Evolutionary conservation across 2,797 vertebrate species (phyloP).

Genomic region (Pteronotus mesoamericanus): DNA sequence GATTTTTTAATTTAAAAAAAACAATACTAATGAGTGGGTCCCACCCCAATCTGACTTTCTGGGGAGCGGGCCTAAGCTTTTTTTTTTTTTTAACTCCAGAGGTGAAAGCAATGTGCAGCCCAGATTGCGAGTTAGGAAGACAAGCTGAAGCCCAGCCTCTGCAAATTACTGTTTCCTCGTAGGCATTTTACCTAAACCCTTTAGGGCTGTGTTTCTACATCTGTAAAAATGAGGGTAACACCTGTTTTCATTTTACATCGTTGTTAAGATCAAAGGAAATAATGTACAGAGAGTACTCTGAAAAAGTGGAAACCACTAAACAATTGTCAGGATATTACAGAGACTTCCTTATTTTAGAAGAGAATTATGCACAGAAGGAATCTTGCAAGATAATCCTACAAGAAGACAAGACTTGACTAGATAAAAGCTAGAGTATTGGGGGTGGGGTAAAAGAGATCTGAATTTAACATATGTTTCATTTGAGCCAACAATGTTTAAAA

Average conservation of each 20-base stretch:
- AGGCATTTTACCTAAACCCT: neutral
- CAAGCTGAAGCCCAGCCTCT: neutral
- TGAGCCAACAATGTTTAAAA: neutral
- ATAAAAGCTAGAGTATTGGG: neutral
- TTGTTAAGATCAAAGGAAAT: slow-evolving; percentile 20
- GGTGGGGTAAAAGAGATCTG: neutral
- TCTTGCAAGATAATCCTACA: neutral
- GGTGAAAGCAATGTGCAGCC: neutral
- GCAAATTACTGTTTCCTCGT: neutral
- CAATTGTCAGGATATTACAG: neutral
- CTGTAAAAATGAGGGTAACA: neutral
- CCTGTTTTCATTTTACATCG: neutral
- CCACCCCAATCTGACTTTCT: neutral
- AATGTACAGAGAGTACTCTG: neutral
- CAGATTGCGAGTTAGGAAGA: neutral
- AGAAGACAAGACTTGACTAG: neutral
- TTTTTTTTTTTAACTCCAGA: neutral
- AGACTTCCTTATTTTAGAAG: neutral
- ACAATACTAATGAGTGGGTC: neutral
- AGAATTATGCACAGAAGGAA: neutral
- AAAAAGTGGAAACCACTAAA: neutral
- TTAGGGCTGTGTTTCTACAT: neutral
- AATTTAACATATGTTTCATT: neutral
- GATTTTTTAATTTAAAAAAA: neutral
- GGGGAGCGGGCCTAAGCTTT: neutral